Conservation (phyloP, 1,140 invertebrate species). For the Parapsyche elsis region DNA sequence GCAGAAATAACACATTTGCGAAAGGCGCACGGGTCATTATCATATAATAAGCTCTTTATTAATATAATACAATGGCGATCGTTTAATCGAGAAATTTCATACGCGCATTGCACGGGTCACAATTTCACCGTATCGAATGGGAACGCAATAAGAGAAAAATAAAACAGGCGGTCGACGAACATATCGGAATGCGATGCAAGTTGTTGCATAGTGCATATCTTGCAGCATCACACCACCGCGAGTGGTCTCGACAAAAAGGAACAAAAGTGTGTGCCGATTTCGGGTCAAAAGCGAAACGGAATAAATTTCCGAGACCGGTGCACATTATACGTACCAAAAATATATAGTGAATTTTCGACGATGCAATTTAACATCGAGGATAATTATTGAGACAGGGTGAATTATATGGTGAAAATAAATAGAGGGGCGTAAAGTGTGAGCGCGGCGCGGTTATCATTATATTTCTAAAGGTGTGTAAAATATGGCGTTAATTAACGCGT, state of each 20-base stretch:
- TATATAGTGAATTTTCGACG: neutral
- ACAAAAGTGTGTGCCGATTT: no score
- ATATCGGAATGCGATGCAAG: no score
- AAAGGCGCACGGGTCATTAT: neutral
- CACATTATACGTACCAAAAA: neutral
- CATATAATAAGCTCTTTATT: no score
- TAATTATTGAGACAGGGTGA: neutral
- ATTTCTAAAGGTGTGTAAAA: neutral
- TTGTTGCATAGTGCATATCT: no score
- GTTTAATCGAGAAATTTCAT: slow-evolving; percentile 11
- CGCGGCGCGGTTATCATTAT: no score
- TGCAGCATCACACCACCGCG: no score
- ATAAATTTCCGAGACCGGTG: neutral
- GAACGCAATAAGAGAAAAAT: neutral
- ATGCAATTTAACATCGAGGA: neutral
- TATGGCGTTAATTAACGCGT: neutral
- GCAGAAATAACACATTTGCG: neutral
- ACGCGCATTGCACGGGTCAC: neutral
- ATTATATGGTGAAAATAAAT: neutral
- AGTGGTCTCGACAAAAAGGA: no score
- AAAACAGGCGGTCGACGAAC: no score
- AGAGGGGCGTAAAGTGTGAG: neutral
- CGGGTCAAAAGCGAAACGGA: no score
- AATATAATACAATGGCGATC: slow-evolving; percentile 10
- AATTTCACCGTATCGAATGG: neutral